phyloP scores from a whole-genome alignment of 92 coral and sea anemone species.

The Pocillopora grandis region DNA sequence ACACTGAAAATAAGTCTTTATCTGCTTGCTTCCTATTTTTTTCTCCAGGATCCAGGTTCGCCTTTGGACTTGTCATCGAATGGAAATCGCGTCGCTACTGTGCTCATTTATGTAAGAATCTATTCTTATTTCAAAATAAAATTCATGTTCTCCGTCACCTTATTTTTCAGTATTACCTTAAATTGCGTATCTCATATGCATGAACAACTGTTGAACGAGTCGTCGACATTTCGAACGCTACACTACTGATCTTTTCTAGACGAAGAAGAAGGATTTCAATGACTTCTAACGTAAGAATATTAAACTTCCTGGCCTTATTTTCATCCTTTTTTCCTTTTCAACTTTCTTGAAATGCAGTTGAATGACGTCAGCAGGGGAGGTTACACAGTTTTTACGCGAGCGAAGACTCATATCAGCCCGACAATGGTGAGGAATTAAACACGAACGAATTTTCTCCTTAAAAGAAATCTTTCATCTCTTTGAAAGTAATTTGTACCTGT shows the following conservation, averaged over 20 bases:
- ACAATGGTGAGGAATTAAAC: slow-evolving; percentile 35
- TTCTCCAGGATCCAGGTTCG: slow-evolving; percentile 77
- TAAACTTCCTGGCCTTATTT: background rate
- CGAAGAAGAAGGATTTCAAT: no score
- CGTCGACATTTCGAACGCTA: no score
- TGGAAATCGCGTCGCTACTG: slow-evolving; percentile 96
- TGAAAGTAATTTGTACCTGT: background rate
- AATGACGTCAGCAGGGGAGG: slow-evolving; percentile 93
- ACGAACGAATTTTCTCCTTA: background rate
- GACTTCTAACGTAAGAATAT: no score
- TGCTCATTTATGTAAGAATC: slow-evolving; percentile 84
- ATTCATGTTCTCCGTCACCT: background rate
- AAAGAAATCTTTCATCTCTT: background rate
- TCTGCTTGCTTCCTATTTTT: background rate
- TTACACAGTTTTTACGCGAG: slow-evolving; percentile 72
- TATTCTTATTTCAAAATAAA: background rate
- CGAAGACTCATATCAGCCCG: slow-evolving; percentile 73
- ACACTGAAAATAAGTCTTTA: no score
- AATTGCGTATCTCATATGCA: no score
- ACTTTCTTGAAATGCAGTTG: slow-evolving; percentile 43
- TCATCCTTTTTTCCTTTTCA: background rate
- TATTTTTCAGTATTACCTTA: no score
- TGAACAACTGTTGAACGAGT: no score
- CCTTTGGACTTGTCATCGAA: slow-evolving; percentile 53
- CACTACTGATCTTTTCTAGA: no score